Percentiles rank a stretch among this genome's conserved stretches.
Evolutionary conservation across 1,140 invertebrate species (phyloP).

Genomic region (Calosoma granatense): DNA sequence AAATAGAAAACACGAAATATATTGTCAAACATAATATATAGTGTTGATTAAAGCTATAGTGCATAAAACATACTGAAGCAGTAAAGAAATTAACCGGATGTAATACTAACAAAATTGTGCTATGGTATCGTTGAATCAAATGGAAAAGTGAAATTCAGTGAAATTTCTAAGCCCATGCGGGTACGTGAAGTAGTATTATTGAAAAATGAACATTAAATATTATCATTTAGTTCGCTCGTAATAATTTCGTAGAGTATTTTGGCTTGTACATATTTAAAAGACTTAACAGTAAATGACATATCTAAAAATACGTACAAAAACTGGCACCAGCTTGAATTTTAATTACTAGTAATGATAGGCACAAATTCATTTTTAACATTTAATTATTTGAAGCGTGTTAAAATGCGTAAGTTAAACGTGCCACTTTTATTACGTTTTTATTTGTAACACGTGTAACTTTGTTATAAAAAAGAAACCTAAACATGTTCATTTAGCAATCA

Average conservation of each 20-base stretch:
- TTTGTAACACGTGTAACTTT: neutral
- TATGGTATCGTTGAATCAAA: slow-evolving; percentile 3
- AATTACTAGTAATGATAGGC: neutral
- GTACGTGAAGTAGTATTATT: neutral
- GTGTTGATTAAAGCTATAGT: neutral
- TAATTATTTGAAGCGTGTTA: neutral
- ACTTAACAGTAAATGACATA: neutral
- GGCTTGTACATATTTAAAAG: neutral
- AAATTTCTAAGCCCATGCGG: neutral
- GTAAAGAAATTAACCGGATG: neutral
- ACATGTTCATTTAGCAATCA: too few species aligned
- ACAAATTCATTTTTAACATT: neutral
- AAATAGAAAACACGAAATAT: too few species aligned
- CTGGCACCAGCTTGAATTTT: neutral
- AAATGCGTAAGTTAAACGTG: neutral
- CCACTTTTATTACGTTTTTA: neutral
- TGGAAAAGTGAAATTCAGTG: neutral
- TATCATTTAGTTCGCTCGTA: too few species aligned
- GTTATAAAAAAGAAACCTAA: neutral
- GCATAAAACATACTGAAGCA: neutral
- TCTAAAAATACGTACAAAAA: slow-evolving; percentile 2
- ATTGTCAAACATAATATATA: too few species aligned
- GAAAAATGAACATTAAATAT: too few species aligned
- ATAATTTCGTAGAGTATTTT: too few species aligned
- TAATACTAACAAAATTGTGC: neutral